Evolutionary conservation across 2,888 invertebrate genomes (phyloP).

Genomic region (Monoplex corrugatus): DNA sequence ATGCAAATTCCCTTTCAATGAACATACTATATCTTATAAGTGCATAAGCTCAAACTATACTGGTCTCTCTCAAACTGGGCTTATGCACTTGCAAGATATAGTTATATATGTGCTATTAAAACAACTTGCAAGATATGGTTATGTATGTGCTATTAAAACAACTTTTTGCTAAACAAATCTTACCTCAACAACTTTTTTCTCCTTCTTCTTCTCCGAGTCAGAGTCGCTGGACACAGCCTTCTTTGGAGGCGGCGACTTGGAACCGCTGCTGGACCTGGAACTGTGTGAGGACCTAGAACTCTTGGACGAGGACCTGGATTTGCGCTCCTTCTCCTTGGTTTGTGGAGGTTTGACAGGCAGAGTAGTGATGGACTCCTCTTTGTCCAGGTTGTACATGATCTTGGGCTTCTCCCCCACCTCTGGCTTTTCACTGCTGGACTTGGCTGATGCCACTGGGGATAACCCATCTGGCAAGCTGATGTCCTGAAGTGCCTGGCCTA

Average conservation of each 20-base stretch:
- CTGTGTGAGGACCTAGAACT: slow-evolving; percentile 54
- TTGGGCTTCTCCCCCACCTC: slow-evolving; percentile 24
- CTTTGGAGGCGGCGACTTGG: slow-evolving; percentile 61
- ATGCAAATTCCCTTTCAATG: too few relatives aligned
- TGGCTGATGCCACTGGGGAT: not conserved
- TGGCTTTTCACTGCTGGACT: not conserved
- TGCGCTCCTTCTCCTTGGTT: slow-evolving; percentile 36
- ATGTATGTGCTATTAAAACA: not conserved
- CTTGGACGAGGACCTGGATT: slow-evolving; percentile 54
- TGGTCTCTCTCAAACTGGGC: too few relatives aligned
- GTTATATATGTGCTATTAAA: too few relatives aligned
- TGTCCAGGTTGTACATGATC: slow-evolving; percentile 40
- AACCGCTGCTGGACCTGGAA: slow-evolving; percentile 51
- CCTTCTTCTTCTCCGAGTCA: slow-evolving; percentile 63
- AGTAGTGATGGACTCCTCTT: slow-evolving; percentile 56
- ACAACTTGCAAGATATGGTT: too few relatives aligned
- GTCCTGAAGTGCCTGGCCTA: slow-evolving; percentile 19
- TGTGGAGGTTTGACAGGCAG: slow-evolving; percentile 60
- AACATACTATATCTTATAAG: too few relatives aligned
- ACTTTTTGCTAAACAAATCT: not conserved
- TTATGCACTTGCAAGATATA: too few relatives aligned
- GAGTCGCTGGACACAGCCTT: slow-evolving; percentile 58
- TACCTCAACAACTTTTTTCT: slow-evolving; percentile 62
- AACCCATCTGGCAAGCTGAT: slow-evolving; percentile 20
- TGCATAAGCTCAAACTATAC: too few relatives aligned